Conservation (phyloP, 2,797 vertebrate genomes). For the Myotis findleyi region DNA sequence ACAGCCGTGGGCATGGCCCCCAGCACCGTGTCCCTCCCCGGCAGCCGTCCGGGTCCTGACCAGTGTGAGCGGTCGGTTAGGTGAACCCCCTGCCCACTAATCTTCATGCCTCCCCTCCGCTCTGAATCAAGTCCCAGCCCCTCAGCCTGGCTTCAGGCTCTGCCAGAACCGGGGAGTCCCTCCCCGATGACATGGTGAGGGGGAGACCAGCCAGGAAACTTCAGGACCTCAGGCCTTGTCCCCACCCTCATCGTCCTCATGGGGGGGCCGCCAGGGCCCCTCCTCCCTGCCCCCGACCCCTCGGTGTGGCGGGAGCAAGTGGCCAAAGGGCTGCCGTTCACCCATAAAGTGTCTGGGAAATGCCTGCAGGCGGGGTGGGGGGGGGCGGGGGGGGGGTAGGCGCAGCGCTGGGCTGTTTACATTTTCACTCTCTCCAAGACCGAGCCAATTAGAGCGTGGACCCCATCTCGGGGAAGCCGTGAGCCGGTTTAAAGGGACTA, state of each 20-base stretch:
- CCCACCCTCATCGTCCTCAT: not conserved
- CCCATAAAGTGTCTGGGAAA: not conserved
- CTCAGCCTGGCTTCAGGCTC: not conserved
- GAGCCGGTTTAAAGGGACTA: conserved; percentile 50
- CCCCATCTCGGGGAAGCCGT: conserved; percentile 6
- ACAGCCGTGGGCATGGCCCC: accelerated
- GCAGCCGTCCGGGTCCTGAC: not conserved
- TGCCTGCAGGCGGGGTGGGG: not conserved
- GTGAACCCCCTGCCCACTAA: not conserved
- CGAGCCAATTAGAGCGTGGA: not conserved
- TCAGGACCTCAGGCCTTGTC: not conserved
- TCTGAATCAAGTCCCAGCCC: not conserved
- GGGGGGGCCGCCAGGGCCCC: not conserved
- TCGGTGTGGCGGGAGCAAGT: not conserved
- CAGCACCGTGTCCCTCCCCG: accelerated
- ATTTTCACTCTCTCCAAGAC: not conserved
- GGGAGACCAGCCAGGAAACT: not conserved
- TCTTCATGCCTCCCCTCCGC: not conserved
- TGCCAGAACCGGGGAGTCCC: not conserved
- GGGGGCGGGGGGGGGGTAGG: no score
- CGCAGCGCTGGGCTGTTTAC: not conserved
- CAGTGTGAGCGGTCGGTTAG: not conserved
- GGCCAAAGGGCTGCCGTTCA: not conserved
- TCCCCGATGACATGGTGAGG: not conserved
- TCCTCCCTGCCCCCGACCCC: not conserved